Conservation (phyloP, 1,140 invertebrate species). For the Papilio polyxenes region DNA sequence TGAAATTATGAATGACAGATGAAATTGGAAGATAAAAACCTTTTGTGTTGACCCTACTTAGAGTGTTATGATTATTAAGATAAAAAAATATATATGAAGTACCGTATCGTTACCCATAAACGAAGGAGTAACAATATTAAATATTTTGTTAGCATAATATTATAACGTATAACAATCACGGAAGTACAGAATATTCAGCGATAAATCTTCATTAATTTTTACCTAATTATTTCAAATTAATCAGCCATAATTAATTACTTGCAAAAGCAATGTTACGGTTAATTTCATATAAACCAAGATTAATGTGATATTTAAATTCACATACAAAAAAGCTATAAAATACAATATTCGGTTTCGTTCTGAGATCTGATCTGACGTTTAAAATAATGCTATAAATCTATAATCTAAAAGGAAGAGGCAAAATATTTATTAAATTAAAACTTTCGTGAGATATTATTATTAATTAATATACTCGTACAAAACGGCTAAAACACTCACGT, state of each 20-base stretch:
- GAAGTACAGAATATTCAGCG: not conserved
- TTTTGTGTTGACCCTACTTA: too few relatives aligned
- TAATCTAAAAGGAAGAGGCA: too few relatives aligned
- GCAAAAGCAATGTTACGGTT: constrained; percentile 1
- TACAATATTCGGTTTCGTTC: not conserved
- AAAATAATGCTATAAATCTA: too few relatives aligned
- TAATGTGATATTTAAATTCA: not conserved
- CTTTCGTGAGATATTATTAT: too few relatives aligned
- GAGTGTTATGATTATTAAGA: too few relatives aligned
- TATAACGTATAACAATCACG: not conserved
- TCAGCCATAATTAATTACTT: not conserved
- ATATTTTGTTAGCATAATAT: not conserved
- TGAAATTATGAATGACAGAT: too few relatives aligned
- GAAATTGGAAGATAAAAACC: too few relatives aligned
- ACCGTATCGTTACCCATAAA: not conserved
- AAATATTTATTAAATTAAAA: too few relatives aligned
- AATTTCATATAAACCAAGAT: constrained; percentile 11
- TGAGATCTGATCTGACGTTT: too few relatives aligned
- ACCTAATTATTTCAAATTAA: constrained; percentile 8
- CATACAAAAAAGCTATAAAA: not conserved
- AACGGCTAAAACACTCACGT: too few relatives aligned
- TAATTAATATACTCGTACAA: too few relatives aligned
- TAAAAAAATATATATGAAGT: not conserved
- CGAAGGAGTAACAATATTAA: not conserved
- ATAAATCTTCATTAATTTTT: not conserved